A percentile compares a stretch with the other conserved stretches of the same genome.
phyloP scores from a whole-genome alignment of 2,888 invertebrate genomes.

The Noctua fimbriata region DNA sequence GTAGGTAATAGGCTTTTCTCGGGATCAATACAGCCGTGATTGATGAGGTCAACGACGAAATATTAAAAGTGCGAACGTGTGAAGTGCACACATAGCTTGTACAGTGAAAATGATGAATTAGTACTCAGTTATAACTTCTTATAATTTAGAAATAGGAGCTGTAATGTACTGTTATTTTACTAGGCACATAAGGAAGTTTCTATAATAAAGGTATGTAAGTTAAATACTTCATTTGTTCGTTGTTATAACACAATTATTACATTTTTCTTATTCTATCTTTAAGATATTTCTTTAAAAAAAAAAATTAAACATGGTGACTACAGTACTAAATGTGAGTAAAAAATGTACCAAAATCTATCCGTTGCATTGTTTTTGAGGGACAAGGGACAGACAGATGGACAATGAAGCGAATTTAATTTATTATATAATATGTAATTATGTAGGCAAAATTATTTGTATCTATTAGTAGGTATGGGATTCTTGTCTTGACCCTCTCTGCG shows the following conservation, averaged over 20 bases:
- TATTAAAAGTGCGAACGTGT: conserved; percentile 52
- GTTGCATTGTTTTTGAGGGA: not conserved
- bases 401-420: not conserved
- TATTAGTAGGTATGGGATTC: not conserved
- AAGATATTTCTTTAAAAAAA: too few species aligned
- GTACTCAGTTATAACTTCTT: not conserved
- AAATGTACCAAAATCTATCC: not conserved
- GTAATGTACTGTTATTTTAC: not conserved
- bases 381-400: too few species aligned
- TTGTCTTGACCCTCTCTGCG: not conserved
- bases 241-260: too few species aligned
- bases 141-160: not conserved
- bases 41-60: conserved; percentile 57
- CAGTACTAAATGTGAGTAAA: too few species aligned
- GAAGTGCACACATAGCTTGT: conserved; percentile 26
- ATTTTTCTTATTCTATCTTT: too few species aligned
- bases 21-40: conserved; percentile 59
- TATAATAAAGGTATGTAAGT: not conserved
- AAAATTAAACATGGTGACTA: too few species aligned
- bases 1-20: conserved; percentile 55
- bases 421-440: too few species aligned
- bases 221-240: not conserved
- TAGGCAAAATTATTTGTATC: not conserved
- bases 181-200: not conserved
- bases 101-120: conserved; percentile 30